These are phyloP conservation scores for Rapana venosa DNA, from an alignment of 2,888 invertebrate genomes.

Conservation along the genomic window DNA sequence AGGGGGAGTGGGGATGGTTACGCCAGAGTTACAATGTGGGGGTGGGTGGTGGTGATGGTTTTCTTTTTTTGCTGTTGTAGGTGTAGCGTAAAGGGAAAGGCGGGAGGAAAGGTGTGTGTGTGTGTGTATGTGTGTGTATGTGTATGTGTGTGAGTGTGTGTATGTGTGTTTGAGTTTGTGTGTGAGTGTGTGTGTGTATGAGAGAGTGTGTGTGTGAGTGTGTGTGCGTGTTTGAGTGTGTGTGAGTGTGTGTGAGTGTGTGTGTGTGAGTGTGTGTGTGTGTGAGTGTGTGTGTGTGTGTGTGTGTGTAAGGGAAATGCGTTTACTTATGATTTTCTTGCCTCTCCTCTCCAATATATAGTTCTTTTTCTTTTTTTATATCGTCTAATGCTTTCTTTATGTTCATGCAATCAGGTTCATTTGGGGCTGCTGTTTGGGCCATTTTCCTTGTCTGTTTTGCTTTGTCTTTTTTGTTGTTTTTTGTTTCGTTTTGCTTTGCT, in stretches of 20 bases:
- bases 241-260: conserved; percentile 8
- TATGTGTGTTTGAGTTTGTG: background rate
- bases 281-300: background rate
- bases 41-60: background rate
- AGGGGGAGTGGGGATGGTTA: background rate
- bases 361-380: too few relatives aligned
- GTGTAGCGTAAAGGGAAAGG: background rate
- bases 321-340: too few relatives aligned
- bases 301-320: background rate
- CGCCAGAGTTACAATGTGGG: background rate
- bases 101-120: background rate
- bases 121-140: background rate
- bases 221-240: background rate
- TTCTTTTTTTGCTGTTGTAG: background rate
- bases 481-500: too few relatives aligned
- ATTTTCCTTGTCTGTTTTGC: too few relatives aligned
- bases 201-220: background rate
- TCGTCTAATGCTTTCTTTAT: too few relatives aligned
- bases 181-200: background rate
- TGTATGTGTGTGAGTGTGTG: background rate
- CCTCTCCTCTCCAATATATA: too few relatives aligned
- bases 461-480: too few relatives aligned
- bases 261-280: background rate
- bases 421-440: too few relatives aligned
- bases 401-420: too few relatives aligned